Conservation (phyloP, 2,113 vertebrate genomes). For the Prunella himalayana region DNA sequence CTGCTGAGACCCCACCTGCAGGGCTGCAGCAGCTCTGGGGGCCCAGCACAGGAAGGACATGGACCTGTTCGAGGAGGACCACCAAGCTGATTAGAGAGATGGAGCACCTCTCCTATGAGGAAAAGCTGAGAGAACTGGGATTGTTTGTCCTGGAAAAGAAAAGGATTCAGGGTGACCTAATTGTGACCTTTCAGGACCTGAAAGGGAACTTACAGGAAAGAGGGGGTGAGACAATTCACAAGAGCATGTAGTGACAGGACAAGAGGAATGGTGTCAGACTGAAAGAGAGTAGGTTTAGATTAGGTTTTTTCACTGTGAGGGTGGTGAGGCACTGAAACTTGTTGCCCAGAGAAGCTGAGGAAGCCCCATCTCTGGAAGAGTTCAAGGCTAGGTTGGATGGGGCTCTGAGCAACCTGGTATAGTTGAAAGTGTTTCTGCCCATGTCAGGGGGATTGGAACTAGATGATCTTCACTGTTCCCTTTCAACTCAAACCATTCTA, state of each 20-base stretch:
- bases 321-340: too few relatives aligned
- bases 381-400: not conserved
- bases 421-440: not conserved
- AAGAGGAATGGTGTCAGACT: too few relatives aligned
- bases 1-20: not conserved
- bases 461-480: not conserved
- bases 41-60: not conserved
- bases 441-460: not conserved
- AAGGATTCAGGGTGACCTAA: not conserved
- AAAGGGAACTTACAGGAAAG: not conserved
- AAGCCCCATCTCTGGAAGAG: too few relatives aligned
- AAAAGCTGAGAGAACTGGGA: not conserved
- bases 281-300: not conserved
- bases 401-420: not conserved
- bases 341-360: not conserved
- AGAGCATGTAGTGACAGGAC: not conserved
- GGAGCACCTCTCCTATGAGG: rapidly evolving
- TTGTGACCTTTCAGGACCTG: not conserved
- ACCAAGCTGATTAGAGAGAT: rapidly evolving
- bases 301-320: not conserved
- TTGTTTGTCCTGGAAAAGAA: not conserved
- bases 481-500: not conserved
- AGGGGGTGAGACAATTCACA: not conserved
- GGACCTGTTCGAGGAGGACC: not conserved
- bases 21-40: not conserved